Conservation (phyloP, 2,113 vertebrate genomes). For the Rhinolophus ferrumequinum region DNA sequence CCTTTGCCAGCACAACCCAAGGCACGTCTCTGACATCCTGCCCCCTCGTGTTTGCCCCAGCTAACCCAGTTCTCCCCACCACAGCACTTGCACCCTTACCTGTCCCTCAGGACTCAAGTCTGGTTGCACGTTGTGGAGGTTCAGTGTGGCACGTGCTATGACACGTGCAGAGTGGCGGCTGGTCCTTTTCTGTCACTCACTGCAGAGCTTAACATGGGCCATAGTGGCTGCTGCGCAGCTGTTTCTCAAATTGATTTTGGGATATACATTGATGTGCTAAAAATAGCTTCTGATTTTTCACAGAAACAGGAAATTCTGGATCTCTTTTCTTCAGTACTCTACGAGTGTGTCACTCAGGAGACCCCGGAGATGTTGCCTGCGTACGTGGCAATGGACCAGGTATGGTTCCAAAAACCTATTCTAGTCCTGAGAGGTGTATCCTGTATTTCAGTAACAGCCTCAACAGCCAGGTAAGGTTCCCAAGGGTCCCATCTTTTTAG, state of each 20-base stretch:
- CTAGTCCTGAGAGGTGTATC: not conserved
- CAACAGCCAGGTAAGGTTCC: not conserved
- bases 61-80: not conserved
- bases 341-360: constrained; percentile 97
- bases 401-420: constrained; percentile 73
- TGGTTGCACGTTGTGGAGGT: not conserved
- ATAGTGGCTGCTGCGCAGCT: not conserved
- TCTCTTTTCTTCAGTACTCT: constrained; percentile 95
- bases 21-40: not conserved
- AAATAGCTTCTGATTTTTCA: constrained; percentile 49
- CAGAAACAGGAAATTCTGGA: constrained; percentile 94
- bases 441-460: not conserved
- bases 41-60: not conserved
- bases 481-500: not conserved
- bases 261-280: constrained; percentile 20
- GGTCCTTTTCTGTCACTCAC: not conserved
- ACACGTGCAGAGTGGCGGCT: not conserved
- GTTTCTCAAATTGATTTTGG: constrained; percentile 43
- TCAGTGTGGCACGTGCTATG: not conserved
- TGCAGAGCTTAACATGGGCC: not conserved
- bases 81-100: not conserved
- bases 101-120: not conserved
- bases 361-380: constrained; percentile 98
- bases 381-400: constrained; percentile 97
- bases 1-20: not conserved